Base-by-base conservation (phyloP, 2,797 vertebrate genomes). In the Botia kubotai region DNA sequence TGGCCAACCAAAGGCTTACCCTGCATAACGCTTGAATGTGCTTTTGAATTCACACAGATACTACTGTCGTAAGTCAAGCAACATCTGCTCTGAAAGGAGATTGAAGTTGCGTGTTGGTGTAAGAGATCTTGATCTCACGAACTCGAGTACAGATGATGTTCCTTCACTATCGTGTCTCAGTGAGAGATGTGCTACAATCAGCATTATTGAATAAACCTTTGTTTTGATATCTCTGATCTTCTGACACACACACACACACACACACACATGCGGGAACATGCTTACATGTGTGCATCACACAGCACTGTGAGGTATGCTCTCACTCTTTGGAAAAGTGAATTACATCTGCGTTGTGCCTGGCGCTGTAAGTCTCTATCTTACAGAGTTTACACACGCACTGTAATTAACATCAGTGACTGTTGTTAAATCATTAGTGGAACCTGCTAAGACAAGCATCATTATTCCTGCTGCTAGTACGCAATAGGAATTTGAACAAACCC, bases 111-210 rank as follows among this genome's bases (percentile, higher is more conserved):
- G 52, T 53, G 67, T 12, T 83, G 80, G 57, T 4, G 58, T 52
- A 29, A 58, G 50, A 75, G 65, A 17, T 33, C 69, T 16, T 65
- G 62, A 72, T 68, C 53, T 75, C 43, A 67, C 62, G 75, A 67
- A 43, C 76, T 2, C 33, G 26, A 84, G 78, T 87, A 85, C 85
- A 84, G 77, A 86, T 81, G 80, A 88, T 87, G 58, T 23, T 23
- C 13, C 85, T 36, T 1, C 10, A 19, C 73, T 85, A 86, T 77
- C 60, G 50, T 69, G 57, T 82, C 82, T 72, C 80, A 89, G 79
- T 85, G 82, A 87, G 82, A 87, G 89, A 87, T 88, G 88, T 90
- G 83, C 86, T 86, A 86, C 90, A 90, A 88, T 88, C 87, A 84
- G 33, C 62, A 85, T 85, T 88, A 89, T 58, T 58, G 89, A 71